A percentile compares a stretch with the other conserved stretches of the same genome.
These are phyloP conservation scores for Rhagoletis pomonella DNA, from an alignment of 1,140 invertebrate species.

Conservation along the genomic window DNA sequence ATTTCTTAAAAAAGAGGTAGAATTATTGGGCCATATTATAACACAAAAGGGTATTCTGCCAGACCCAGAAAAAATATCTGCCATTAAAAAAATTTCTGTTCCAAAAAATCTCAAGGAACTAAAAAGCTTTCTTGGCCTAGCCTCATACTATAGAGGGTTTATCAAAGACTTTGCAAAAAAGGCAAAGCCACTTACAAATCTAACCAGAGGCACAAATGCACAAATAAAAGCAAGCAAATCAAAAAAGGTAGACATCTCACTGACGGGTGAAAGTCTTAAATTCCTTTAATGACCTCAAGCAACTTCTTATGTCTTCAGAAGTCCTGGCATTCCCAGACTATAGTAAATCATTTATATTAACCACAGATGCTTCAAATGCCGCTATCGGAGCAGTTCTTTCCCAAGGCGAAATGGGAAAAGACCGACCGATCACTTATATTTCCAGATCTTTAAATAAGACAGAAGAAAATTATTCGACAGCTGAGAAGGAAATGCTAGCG, in stretches of 20 bases:
- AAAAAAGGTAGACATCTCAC: constrained; percentile 13
- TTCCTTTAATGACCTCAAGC: constrained; percentile 72
- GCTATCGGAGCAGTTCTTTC: constrained; percentile 66
- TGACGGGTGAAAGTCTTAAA: constrained; percentile 57
- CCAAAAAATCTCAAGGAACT: constrained; percentile 48
- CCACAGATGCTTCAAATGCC: constrained; percentile 62
- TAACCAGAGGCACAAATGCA: constrained; percentile 29
- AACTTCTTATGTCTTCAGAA: constrained; percentile 67
- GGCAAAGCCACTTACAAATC: constrained; percentile 46
- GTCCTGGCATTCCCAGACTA: constrained; percentile 71
- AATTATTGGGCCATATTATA: constrained; percentile 42
- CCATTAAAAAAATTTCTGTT: constrained; percentile 30
- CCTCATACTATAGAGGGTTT: constrained; percentile 51
- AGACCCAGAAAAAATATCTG: constrained; percentile 36
- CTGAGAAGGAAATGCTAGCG: constrained; percentile 63
- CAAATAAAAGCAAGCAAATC: constrained; percentile 54
- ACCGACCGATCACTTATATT: constrained; percentile 67
- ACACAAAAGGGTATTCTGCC: constrained; percentile 18
- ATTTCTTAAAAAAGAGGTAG: constrained; percentile 23
- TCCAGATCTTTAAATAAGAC: constrained; percentile 64
- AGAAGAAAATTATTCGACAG: constrained; percentile 62
- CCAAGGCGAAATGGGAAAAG: constrained; percentile 65
- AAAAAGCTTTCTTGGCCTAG: constrained; percentile 34
- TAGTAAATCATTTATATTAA: constrained; percentile 63
- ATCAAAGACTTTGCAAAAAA: constrained; percentile 42